Conservation (phyloP, 1,140 invertebrate species). For the Acromyrmex charruanus region DNA sequence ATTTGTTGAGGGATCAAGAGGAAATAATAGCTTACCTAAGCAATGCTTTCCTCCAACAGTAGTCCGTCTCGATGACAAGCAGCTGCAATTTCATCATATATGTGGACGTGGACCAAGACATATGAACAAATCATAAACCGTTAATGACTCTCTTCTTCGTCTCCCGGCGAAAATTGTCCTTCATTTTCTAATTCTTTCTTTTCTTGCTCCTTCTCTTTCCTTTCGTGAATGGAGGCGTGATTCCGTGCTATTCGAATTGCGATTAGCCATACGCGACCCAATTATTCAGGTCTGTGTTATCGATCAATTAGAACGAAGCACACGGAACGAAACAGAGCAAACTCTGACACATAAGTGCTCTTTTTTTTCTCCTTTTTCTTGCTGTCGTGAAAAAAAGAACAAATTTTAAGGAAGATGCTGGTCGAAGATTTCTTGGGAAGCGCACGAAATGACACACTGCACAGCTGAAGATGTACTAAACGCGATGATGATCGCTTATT, state of each 20-base stretch:
- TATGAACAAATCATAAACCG: constrained; percentile 62
- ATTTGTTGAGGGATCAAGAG: not conserved
- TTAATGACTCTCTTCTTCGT: not conserved
- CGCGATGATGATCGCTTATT: not conserved
- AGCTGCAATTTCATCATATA: constrained; percentile 85
- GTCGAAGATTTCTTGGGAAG: not conserved
- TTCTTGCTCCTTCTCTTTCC: constrained; percentile 1
- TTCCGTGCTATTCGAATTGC: constrained; percentile 43
- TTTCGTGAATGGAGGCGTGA: not conserved
- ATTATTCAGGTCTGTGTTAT: constrained; percentile 56
- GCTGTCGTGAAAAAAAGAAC: constrained; percentile 5
- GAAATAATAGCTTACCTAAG: constrained; percentile 78
- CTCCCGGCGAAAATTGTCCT: constrained; percentile 2
- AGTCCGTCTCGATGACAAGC: constrained; percentile 84
- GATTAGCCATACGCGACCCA: constrained; percentile 63
- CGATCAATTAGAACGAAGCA: constrained; percentile 66
- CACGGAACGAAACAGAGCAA: not conserved
- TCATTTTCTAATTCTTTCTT: not conserved
- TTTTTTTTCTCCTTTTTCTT: not conserved
- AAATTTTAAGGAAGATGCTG: not conserved
- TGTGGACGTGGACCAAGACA: constrained; percentile 71
- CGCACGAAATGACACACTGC: constrained; percentile 29
- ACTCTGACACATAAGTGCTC: not conserved
- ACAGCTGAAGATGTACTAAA: not conserved
- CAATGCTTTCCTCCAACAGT: constrained; percentile 84